Conservation (phyloP, 1,140 invertebrate species). For the Achroia grisella region DNA sequence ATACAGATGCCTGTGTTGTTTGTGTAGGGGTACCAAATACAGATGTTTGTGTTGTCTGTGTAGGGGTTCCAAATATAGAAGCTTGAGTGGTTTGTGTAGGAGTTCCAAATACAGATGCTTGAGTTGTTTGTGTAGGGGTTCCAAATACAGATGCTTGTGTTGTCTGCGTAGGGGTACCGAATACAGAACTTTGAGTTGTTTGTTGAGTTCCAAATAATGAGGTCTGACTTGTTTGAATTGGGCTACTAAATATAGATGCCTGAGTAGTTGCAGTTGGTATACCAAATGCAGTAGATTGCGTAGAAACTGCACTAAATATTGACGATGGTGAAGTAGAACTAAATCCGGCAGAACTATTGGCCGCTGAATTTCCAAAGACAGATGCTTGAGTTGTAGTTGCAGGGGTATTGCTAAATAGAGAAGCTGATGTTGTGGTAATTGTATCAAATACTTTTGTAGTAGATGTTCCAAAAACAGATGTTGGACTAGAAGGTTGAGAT, state of each 20-base stretch:
- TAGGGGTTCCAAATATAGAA: constrained; percentile 23
- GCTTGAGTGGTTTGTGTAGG: constrained; percentile 20
- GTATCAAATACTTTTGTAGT: constrained; percentile 11
- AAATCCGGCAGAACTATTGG: constrained; percentile 1
- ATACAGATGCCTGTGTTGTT: constrained; percentile 16
- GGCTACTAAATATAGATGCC: constrained; percentile 1
- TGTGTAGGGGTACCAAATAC: constrained; percentile 24
- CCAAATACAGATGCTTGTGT: constrained; percentile 14
- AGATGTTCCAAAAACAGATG: background rate
- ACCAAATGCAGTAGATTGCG: constrained; percentile 6
- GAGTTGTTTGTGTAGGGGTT: constrained; percentile 12
- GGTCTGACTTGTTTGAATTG: constrained; percentile 3
- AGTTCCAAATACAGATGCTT: constrained; percentile 26
- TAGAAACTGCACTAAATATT: constrained; percentile 14
- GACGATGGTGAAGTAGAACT: constrained; percentile 18
- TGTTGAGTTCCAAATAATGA: constrained; percentile 11
- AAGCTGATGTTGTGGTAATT: constrained; percentile 9
- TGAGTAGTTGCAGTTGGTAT: constrained; percentile 6
- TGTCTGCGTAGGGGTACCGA: constrained; percentile 10
- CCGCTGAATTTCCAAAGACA: constrained; percentile 5
- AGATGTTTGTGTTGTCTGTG: constrained; percentile 24
- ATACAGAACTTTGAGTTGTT: constrained; percentile 9
- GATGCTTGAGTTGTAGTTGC: background rate
- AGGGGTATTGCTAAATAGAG: constrained; percentile 3
- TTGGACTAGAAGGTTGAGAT: background rate